Conservation (phyloP, 2,797 vertebrate species). For the Tinamus major region DNA sequence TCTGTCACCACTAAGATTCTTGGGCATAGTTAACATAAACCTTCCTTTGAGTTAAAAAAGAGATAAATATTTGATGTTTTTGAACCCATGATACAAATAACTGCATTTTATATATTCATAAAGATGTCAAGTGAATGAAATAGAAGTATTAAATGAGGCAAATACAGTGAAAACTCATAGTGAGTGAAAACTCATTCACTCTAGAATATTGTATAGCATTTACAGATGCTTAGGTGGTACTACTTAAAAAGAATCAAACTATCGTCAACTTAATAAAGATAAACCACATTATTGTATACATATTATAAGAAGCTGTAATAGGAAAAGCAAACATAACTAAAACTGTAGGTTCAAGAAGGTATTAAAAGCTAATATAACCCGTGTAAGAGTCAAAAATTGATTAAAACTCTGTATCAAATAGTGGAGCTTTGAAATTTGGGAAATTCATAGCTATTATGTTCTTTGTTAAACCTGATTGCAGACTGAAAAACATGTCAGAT, state of each 20-base stretch:
- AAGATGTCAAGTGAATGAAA: background rate
- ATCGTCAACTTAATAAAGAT: background rate
- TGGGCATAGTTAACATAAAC: background rate
- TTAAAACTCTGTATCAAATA: background rate
- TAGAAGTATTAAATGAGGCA: background rate
- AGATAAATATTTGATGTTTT: background rate
- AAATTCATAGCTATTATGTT: background rate
- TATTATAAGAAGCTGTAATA: background rate
- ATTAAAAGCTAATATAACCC: background rate
- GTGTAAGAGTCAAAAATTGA: background rate
- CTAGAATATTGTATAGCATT: background rate
- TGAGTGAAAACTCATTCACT: background rate
- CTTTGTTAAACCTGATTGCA: background rate
- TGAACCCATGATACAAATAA: background rate
- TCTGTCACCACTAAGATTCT: background rate
- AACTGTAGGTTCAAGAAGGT: background rate
- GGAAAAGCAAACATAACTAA: background rate
- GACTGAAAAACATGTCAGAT: background rate
- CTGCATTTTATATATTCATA: background rate
- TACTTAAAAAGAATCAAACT: background rate
- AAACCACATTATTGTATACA: background rate
- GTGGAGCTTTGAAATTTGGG: background rate
- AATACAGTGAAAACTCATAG: background rate
- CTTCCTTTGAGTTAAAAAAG: background rate
- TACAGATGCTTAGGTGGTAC: background rate